Percentiles rank a stretch among this genome's conserved stretches.
Conservation (phyloP, 2,113 vertebrate genomes). For the Probosciger aterrimus region DNA sequence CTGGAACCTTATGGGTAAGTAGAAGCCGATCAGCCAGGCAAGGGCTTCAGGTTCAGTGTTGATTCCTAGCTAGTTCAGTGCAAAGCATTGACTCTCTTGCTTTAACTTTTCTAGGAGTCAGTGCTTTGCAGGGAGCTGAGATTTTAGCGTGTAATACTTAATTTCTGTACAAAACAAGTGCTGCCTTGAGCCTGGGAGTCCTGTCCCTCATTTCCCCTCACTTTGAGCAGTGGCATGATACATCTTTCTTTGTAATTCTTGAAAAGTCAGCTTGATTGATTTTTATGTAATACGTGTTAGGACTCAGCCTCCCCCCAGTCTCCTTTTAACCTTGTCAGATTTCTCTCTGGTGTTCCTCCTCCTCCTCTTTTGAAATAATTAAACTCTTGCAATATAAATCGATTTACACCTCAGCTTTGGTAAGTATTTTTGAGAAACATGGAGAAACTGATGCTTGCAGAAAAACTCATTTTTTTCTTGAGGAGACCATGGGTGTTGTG, state of each 20-base stretch:
- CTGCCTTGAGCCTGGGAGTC: background rate
- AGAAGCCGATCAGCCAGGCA: background rate
- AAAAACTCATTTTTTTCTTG: background rate
- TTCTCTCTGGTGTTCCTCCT: background rate
- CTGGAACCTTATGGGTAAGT: background rate
- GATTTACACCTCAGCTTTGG: background rate
- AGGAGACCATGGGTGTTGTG: background rate
- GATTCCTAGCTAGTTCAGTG: background rate
- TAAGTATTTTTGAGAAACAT: background rate
- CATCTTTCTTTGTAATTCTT: conserved; percentile 3
- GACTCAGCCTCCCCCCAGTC: background rate
- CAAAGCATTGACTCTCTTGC: rapidly evolving
- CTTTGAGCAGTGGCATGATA: background rate
- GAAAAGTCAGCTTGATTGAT: background rate
- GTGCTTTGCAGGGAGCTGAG: background rate
- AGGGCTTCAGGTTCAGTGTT: background rate
- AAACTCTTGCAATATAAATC: background rate
- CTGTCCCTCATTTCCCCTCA: background rate
- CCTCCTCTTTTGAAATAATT: conserved; percentile 1
- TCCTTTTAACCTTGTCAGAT: conserved; percentile 33
- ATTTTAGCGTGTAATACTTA: background rate
- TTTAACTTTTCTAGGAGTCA: background rate
- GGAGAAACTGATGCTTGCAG: background rate
- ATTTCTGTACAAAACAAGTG: background rate
- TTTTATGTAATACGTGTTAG: conserved; percentile 14